Base-by-base conservation (phyloP, 2,113 vertebrate species). In the Anarrhichthys ocellatus region DNA sequence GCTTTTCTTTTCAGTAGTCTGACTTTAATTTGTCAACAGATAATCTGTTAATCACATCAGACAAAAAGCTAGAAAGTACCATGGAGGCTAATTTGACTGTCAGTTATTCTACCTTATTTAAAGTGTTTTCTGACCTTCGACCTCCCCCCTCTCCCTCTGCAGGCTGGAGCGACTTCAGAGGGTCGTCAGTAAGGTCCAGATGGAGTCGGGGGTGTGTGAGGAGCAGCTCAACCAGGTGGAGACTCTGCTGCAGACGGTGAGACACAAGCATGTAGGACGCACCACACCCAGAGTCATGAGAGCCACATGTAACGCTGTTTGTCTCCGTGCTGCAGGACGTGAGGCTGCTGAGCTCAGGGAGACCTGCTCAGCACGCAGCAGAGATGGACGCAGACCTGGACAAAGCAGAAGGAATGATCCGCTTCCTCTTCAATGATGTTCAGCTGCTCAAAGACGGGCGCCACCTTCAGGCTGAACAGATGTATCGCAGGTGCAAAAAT, bases 161-260 rank as follows among this genome's bases (percentile, higher is more conserved):
- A 99, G 98, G 92, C 86, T 98, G 95, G 97, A 99, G 94, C 91
- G 95, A 36, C 96, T 99, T 22, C 98, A 99, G 93, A 96, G 97
- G 27, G 83, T 97, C 0, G 97, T 99, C 87, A 96, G 95, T 89
- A 99, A 99, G 71, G 94, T 99, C 69, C 98, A 99, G 96, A 98
- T 97, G 96, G 98, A 99, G 94, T 97, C 98, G 0, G 96, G 96
- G 6, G 92, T 99, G 65, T 99, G 98, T 0, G 98, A 99, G 94
- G 98, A 99, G 93, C 97, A 99, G 93, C 96, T 99, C 73, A 98
- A 98, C 95, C 97, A 99, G 92, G 97, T 96, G 0, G 97, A 99
- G 56, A 75, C 95, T 11, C 96, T 98, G 81, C 94, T 99, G 50
- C 97, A 98, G 93, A 92, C 95, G 89, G 98, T 99, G 91, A 93